Conservation (phyloP, 2,888 invertebrate genomes). For the Melieria picta region DNA sequence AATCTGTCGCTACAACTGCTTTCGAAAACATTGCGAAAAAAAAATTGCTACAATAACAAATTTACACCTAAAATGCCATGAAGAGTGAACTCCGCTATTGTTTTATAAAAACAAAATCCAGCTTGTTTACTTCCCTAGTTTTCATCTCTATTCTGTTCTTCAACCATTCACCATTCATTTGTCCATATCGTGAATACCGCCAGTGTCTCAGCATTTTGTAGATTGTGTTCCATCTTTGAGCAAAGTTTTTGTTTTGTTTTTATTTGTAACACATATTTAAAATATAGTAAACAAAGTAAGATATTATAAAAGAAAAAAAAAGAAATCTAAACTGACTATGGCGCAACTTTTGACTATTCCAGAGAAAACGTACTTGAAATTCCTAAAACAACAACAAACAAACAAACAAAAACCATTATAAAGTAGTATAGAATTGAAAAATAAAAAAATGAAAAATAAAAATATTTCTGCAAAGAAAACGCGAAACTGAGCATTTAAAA, state of each 20-base stretch:
- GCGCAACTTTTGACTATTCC: constrained; percentile 46
- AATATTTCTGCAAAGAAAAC: constrained; percentile 19
- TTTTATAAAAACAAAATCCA: too few species aligned
- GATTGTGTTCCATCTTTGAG: background rate
- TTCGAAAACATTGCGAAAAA: too few species aligned
- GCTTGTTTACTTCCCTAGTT: too few species aligned
- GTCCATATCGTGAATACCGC: too few species aligned
- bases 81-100: too few species aligned
- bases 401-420: constrained; percentile 37
- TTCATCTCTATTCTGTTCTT: too few species aligned
- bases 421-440: background rate
- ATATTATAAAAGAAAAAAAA: constrained; percentile 20
- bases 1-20: too few species aligned
- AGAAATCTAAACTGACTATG: constrained; percentile 25
- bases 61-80: too few species aligned
- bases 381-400: constrained; percentile 49
- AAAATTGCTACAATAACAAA: too few species aligned
- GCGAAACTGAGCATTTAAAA: constrained; percentile 11
- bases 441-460: constrained; percentile 6
- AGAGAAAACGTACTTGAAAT: constrained; percentile 56
- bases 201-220: too few species aligned
- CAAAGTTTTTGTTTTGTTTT: too few species aligned
- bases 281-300: background rate
- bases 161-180: too few species aligned
- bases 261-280: background rate